These are phyloP conservation scores for Caerostris darwini DNA, from an alignment of 1,140 invertebrate species.

Conservation along the genomic window DNA sequence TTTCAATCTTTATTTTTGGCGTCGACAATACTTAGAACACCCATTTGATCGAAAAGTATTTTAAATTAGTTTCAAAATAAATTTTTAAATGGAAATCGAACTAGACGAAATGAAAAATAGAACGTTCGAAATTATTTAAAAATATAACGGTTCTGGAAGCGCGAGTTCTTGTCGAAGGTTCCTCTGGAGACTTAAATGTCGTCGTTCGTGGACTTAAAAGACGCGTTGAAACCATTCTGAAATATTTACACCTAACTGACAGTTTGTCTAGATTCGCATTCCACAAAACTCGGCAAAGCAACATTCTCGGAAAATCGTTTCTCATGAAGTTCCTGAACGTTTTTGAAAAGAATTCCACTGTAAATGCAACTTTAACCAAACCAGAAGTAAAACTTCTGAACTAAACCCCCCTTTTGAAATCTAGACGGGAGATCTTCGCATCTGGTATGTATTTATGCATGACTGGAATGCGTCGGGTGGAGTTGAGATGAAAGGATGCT, in stretches of 20 bases:
- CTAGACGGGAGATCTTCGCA: constrained; percentile 32
- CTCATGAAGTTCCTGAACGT: background rate
- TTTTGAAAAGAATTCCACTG: constrained; percentile 3
- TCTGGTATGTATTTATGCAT: constrained; percentile 70
- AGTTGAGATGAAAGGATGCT: constrained; percentile 66
- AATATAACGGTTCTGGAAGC: background rate
- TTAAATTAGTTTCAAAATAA: too few relatives aligned
- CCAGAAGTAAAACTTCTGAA: constrained; percentile 39
- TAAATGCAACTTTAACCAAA: constrained; percentile 50
- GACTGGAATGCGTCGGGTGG: constrained; percentile 44
- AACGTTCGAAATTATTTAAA: background rate
- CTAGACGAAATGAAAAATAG: too few relatives aligned
- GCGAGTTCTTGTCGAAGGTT: background rate
- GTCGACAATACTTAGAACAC: too few relatives aligned
- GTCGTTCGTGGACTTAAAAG: background rate
- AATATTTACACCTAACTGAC: constrained; percentile 35
- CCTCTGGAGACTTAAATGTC: background rate
- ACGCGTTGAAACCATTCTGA: background rate
- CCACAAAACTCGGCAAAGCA: background rate
- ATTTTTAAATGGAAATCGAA: too few relatives aligned
- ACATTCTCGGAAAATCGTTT: constrained; percentile 19
- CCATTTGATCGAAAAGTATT: too few relatives aligned
- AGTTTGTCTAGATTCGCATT: background rate
- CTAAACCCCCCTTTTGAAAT: constrained; percentile 52
- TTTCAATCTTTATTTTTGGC: too few relatives aligned